Base-by-base conservation (phyloP, 2,797 vertebrate species). In the Mus spretus region DNA sequence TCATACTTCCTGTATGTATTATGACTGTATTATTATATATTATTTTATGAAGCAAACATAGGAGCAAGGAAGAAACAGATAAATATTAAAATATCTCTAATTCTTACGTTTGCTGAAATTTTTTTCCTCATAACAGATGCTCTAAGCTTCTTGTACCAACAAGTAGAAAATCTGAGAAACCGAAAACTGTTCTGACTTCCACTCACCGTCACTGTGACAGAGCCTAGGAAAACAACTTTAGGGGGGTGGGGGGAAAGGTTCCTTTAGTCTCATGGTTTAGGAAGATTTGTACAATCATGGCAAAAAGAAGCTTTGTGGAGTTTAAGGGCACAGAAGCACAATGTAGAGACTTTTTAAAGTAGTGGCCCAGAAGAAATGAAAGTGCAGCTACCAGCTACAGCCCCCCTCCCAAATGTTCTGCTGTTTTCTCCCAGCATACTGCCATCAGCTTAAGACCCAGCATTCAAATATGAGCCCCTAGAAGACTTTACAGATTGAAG, bases 31-130 rank as follows among this genome's bases (percentile, higher is more conserved):
- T 85, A 15, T 63, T 89, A 47, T 44, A 59, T 50, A 34, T 84
- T 72, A 94, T 84, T 37, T 81, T 55, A 40, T 31, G 40, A 17
- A 78, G n/a, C 47, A 85, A 96, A 78, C 15, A 53, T 80, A 72
- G 2, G 12, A 96, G 57, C 93, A 93, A 75, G 31, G 13, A 91
- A 94, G 53, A 34, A 86, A 89, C 26, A 81, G 6, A n/a, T 63
- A 61, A 55, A 2, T 74, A 59, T 86, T 79, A 91, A 93, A 75
- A 82, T n/a, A 90, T 65, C 81, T 19, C 63, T 85, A 65, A 89
- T 57, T 91, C 40, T 96, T 55, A 87, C 7, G 4, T 12, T 74
- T 79, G 28, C 22, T 84, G 44, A 53, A 81, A 91, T 53, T 50
- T 65, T 19, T 19, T 34, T 26, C 17, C 17, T 22, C 44, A 2